Conservation (phyloP, 2,113 vertebrate genomes). For the Morone saxatilis region DNA sequence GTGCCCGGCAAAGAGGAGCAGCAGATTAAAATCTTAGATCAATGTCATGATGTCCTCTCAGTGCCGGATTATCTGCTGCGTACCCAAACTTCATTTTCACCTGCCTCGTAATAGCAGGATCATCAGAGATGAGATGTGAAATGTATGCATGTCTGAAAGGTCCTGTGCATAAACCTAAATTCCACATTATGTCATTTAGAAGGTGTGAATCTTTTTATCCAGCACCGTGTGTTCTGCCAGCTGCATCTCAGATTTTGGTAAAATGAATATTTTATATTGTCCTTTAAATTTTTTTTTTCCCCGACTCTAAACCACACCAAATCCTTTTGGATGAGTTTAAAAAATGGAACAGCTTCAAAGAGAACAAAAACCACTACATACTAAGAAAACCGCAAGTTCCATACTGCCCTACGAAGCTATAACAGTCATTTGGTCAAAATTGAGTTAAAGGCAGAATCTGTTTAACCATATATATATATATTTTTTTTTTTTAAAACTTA, state of each 20-base stretch:
- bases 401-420: not conserved
- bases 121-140: constrained; percentile 32
- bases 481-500: not conserved
- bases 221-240: not conserved
- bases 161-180: constrained; percentile 1
- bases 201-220: constrained; percentile 6
- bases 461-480: not conserved
- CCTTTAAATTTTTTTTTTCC: not conserved
- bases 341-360: not conserved
- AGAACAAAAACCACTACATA: not conserved
- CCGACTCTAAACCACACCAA: not conserved
- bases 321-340: not conserved
- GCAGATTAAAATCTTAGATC: constrained; percentile 79
- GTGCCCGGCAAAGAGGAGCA: constrained; percentile 68
- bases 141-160: constrained; percentile 19
- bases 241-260: not conserved
- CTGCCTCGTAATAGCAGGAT: constrained; percentile 46
- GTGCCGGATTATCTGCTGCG: constrained; percentile 59
- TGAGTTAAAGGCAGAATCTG: not conserved
- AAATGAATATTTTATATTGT: not conserved
- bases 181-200: constrained; percentile 21
- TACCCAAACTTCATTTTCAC: constrained; percentile 61
- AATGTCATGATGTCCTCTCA: constrained; percentile 74
- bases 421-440: constrained; percentile 1
- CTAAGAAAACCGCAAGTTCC: not conserved